Evolutionary conservation across 2,797 vertebrate genomes (phyloP).

Genomic region (Anomalospiza imberbis): DNA sequence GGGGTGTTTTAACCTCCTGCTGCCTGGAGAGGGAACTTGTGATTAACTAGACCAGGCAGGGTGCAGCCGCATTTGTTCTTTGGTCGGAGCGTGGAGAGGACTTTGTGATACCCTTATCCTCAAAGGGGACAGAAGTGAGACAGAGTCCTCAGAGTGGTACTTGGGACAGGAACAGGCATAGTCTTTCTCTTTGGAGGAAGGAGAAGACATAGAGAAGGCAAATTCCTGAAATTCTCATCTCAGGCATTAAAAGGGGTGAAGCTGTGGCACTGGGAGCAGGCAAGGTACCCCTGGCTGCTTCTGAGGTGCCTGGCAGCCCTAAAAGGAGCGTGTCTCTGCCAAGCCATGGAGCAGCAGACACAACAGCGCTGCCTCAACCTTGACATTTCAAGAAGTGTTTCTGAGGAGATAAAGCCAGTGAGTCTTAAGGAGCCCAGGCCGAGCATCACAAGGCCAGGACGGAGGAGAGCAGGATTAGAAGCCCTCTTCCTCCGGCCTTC

Average conservation of each 20-base stretch:
- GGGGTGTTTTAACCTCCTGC: conserved; percentile 47
- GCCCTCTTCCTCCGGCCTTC: neutral
- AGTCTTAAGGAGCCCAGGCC: neutral
- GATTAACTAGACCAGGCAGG: neutral
- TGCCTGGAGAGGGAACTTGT: conserved; percentile 63
- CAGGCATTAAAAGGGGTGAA: neutral
- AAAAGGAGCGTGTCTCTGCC: neutral
- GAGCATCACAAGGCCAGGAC: neutral
- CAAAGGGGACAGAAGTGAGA: neutral
- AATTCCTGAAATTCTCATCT: neutral
- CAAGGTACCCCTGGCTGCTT: neutral
- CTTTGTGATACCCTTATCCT: neutral
- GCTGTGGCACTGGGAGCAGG: neutral
- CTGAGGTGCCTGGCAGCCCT: neutral
- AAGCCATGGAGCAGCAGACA: neutral
- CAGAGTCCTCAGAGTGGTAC: neutral
- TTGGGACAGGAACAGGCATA: neutral
- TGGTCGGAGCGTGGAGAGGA: fast-evolving
- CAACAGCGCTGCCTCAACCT: neutral
- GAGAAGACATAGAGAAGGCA: neutral
- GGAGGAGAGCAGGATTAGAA: neutral
- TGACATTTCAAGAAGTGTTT: neutral
- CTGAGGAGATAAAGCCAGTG: neutral
- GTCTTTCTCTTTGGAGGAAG: neutral
- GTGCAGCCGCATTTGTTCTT: neutral